Evolutionary conservation across 2,888 invertebrate species (phyloP), one percentile per base, ranked within the genome.

Genomic region (Gortyna flavago): DNA sequence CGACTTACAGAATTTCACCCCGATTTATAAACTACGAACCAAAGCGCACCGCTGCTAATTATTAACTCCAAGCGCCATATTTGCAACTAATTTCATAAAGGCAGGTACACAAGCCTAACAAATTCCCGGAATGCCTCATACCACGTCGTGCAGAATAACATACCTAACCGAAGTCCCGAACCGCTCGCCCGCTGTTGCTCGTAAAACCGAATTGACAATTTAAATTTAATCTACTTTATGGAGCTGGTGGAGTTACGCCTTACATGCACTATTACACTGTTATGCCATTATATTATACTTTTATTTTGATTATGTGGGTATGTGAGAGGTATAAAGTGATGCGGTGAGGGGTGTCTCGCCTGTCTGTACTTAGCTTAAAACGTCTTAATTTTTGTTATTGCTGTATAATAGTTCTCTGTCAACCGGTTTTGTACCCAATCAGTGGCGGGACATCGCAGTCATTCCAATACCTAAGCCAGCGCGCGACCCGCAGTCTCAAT

Each of bases 181-280:
- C 89, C 90, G 79, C 90, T 89, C 88, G 86, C 90, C 89, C 89
- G 86, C 87, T 83, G 88, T 81, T 85, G 91, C 89, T 95, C 95
- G 94, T 95, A 95, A 95, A 95, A 92, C 92, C 91, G 93, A 95
- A 95, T 95, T 95, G 95, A 91, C 95, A 95, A 95, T 95, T 95
- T 95, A 94, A 95, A 95, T 95, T 95, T 95, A 95, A 95, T 95
- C 95, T 93, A 93, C 94, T 95, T 95, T 95, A 95, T 93, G 93
- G 92, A 86, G 88, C 87, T 89, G 84, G 87, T 71, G 89, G 89
- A 89, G 92, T 90, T 91, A 92, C 91, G 91, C 89, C 90, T 89
- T 92, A 91, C 90, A 91, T 93, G 90, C 93, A 93, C 93, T 94
- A 93, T 92, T 91, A 92, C 90, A 89, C 88, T 86, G 89, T 91